Evolutionary conservation across 2,797 vertebrate genomes (phyloP), one percentile per base, ranked within the genome.

Genomic region (Taeniopygia guttata): DNA sequence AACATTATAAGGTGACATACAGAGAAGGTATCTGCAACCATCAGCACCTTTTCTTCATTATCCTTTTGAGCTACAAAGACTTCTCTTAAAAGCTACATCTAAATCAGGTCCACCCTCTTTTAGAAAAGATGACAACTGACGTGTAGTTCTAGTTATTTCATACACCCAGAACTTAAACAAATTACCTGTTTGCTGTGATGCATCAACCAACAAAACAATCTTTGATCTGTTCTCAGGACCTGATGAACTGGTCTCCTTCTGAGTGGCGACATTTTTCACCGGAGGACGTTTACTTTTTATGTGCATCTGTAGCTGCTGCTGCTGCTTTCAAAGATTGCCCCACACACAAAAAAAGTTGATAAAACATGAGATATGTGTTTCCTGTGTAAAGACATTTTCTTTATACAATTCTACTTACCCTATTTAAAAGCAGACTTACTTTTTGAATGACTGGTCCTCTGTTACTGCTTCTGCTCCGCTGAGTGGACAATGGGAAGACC

Each of bases 131-230:
- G 10, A 40, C 9, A 13, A 69, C 23, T 40, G 38, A 75, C 30
- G 78, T 2, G 12, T 9, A 59, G n/a, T 62, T 81, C n/a, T 78
- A 68, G 36, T 32, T 46, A 78, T 38, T 59, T 54, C 2, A 0
- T 30, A 87, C 40, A 87, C 13, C 4, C 40, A 64, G 56, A 93
- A 87, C 26, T 68, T 46, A 58, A 23, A 30, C 40, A 72, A 45
- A 93, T 94, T 97, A 99, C 98, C 98, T 12, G 98, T 99, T 93
- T 99, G 98, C 91, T 99, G 98, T 32, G 99, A 99, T 29, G 99
- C 99, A 90, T 99, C 99, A 93, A 99, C 99, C 93, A 99, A 97
- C 93, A 99, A 98, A 87, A 99, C 98, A 10, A 98, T 99, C 97
- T 98, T 99, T 73, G 98, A 98, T 93, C 98, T 98, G 66, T 97